Percentiles rank a stretch among this genome's conserved stretches.
Evolutionary conservation across 1,140 invertebrate genomes (phyloP).

Genomic region (Globodera rostochiensis): DNA sequence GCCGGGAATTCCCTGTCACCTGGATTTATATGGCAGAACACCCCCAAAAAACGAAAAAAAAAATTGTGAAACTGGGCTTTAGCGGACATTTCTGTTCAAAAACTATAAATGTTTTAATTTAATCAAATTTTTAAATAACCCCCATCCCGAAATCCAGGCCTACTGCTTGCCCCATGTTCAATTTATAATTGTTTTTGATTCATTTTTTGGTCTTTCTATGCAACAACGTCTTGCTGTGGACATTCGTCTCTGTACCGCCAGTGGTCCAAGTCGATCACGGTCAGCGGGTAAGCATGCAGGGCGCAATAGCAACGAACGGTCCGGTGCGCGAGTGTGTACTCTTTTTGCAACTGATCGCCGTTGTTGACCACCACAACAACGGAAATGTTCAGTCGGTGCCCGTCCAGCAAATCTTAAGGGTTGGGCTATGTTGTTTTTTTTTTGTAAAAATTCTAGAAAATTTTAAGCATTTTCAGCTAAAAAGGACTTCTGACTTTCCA

Average conservation of each 20-base stretch:
- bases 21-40: too few relatives aligned
- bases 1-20: too few relatives aligned
- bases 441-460: too few relatives aligned
- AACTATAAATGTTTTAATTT: not conserved
- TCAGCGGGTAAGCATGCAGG: slow-evolving; percentile 28
- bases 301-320: slow-evolving; percentile 37
- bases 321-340: slow-evolving; percentile 32
- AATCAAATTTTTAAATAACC: not conserved
- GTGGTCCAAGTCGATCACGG: slow-evolving; percentile 13
- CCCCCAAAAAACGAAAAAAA: not conserved
- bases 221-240: slow-evolving; percentile 35
- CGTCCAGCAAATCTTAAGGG: not conserved
- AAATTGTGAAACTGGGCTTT: too few relatives aligned
- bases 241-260: slow-evolving; percentile 12
- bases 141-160: too few relatives aligned
- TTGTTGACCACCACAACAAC: slow-evolving; percentile 22
- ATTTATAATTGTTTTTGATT: too few relatives aligned
- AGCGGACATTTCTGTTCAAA: not conserved
- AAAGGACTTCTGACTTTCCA: too few relatives aligned
- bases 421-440: too few relatives aligned
- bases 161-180: too few relatives aligned
- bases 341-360: not conserved
- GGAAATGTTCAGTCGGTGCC: slow-evolving; percentile 10
- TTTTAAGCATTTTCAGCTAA: too few relatives aligned
- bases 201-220: not conserved